Conservation (phyloP, 1,140 invertebrate genomes). For the Helicoverpa zea region DNA sequence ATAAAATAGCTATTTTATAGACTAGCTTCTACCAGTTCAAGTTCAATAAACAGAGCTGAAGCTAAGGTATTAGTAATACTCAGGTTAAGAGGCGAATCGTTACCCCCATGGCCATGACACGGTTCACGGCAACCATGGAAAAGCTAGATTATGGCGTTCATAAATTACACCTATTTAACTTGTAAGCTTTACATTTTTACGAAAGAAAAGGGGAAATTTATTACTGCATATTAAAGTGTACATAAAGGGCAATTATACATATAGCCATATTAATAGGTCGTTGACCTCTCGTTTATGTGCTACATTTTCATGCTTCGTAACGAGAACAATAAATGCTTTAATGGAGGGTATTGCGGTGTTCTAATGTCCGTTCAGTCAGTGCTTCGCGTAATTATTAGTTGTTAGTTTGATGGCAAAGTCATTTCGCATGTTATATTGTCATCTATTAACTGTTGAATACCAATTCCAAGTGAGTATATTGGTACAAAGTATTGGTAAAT, state of each 20-base stretch:
- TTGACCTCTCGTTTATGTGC: slow-evolving; percentile 2
- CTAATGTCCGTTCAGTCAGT: neutral
- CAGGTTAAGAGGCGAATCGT: neutral
- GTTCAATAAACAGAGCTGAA: slow-evolving; percentile 2
- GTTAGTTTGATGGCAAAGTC: no score
- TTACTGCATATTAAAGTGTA: neutral
- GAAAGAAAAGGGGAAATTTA: neutral
- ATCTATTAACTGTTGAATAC: no score
- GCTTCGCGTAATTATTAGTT: no score
- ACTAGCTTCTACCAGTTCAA: neutral
- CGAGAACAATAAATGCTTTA: neutral
- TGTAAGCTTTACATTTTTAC: slow-evolving; percentile 13
- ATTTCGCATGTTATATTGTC: no score
- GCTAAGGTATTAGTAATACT: neutral
- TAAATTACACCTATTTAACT: slow-evolving; percentile 35
- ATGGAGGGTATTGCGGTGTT: neutral
- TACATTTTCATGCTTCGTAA: slow-evolving; percentile 1
- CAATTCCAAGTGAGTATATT: no score
- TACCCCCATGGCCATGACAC: slow-evolving; percentile 13
- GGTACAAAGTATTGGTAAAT: neutral
- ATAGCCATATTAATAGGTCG: neutral
- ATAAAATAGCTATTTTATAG: no score
- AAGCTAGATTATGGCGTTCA: neutral
- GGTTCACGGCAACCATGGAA: slow-evolving; percentile 18
- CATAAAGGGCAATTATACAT: slow-evolving; percentile 2